phyloP scores from a whole-genome alignment of 2,113 vertebrate species.

The Tragelaphus scriptus region DNA sequence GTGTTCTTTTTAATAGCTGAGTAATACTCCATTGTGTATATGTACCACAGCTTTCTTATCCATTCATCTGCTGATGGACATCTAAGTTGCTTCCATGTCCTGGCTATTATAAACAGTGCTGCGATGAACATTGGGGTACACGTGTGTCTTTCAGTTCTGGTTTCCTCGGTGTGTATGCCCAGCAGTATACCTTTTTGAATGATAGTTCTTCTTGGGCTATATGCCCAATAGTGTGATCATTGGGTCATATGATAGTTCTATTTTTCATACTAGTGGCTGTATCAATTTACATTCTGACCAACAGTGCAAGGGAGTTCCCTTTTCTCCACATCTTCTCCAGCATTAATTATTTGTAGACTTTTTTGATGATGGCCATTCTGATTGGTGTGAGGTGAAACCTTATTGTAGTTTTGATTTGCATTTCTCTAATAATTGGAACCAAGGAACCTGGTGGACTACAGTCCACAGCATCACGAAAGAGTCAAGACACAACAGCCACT shows the following conservation, averaged over 20 bases:
- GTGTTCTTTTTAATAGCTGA: background rate
- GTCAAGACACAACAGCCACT: background rate
- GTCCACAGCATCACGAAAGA: background rate
- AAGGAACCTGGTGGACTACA: background rate
- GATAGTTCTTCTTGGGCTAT: background rate
- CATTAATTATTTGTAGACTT: background rate
- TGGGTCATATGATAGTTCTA: background rate
- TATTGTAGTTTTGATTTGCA: background rate
- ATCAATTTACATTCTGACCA: background rate
- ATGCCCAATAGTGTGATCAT: fast-evolving
- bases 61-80: background rate
- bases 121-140: background rate
- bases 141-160: background rate
- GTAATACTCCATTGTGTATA: background rate
- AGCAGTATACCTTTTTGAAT: background rate
- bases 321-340: background rate
- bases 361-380: background rate
- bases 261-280: background rate
- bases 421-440: background rate
- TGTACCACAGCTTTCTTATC: background rate
- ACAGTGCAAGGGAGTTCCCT: background rate
- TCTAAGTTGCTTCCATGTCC: background rate
- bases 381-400: background rate
- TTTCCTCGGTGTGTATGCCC: background rate
- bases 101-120: background rate